A percentile compares a stretch with the other conserved stretches of the same genome.
Evolutionary conservation across 2,888 invertebrate genomes (phyloP).

Genomic region (Hirtodrosophila duncani): DNA sequence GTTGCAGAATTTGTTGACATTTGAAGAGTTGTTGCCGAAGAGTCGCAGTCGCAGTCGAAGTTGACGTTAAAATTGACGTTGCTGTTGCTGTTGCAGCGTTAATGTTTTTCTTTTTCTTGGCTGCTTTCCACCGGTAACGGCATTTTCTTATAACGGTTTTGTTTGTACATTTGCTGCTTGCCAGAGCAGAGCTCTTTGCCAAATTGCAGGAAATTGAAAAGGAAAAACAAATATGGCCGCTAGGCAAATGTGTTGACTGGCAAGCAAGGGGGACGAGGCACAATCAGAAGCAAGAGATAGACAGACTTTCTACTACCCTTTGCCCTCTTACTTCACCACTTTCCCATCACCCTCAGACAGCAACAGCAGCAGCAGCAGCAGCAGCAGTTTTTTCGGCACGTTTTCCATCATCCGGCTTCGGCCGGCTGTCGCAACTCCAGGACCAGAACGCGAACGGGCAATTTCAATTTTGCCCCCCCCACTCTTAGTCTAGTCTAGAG

Average conservation of each 20-base stretch:
- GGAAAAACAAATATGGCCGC: constrained; percentile 66
- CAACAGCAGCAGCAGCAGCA: too few species aligned
- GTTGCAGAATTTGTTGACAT: constrained; percentile 39
- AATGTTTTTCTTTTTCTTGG: constrained; percentile 1
- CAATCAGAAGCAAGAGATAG: not conserved
- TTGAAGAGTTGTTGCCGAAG: constrained; percentile 35
- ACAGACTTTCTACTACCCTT: too few species aligned
- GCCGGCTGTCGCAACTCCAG: too few species aligned
- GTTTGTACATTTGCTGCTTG: constrained; percentile 10
- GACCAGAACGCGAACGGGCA: too few species aligned
- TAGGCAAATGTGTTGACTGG: constrained; percentile 23
- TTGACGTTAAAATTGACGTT: too few species aligned
- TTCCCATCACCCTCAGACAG: too few species aligned
- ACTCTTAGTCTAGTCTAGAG: too few species aligned
- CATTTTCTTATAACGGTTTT: constrained; percentile 15
- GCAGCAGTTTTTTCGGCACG: too few species aligned
- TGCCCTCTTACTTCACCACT: too few species aligned
- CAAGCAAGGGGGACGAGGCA: not conserved
- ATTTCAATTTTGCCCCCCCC: too few species aligned
- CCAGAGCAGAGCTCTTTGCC: constrained; percentile 2
- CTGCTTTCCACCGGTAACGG: constrained; percentile 24
- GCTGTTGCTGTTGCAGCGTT: not conserved
- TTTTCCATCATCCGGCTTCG: too few species aligned
- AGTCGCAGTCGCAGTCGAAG: too few species aligned
- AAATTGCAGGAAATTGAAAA: constrained; percentile 73